Evolutionary conservation across 2,113 vertebrate genomes (phyloP), one percentile per base, ranked within the genome.

Genomic region (Anhinga rufa): DNA sequence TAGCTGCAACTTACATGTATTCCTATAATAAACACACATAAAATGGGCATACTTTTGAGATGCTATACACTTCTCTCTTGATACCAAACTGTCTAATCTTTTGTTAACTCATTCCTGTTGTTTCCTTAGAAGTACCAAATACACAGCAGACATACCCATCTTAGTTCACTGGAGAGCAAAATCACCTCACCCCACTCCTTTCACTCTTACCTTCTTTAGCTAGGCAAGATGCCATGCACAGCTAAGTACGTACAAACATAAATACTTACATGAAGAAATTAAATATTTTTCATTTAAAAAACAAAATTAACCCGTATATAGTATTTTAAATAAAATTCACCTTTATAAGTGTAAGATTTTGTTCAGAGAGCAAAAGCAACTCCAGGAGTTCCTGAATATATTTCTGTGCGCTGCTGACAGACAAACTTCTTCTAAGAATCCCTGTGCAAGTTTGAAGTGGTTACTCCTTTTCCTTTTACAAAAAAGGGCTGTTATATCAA

Each of bases 271-370:
- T 19, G n/a, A 93, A 91, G 36, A 87, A 94, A 93, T 92, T 61
- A 95, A 96, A 86, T 94, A 93, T 54, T 93, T 90, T 88, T 70
- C 48, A 65, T 83, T 97, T 86, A 58, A 96, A 96, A 91, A 92
- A 9, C 48, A 92, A 94, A 90, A 91, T 85, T 70, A 96, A 97
- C 96, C 94, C 80, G 74, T 93, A 97, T 94, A 93, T 54, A 92
- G 77, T 71, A 75, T 88, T 95, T 95, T 71, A 96, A 97, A 96
- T 97, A 94, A 96, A 92, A 90, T 95, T 94, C 82, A 92, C 92
- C 77, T 96, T 95, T 58, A 5, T 49, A 92, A 81, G 68, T 48
- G 44, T 62, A 92, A 91, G 71, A 55, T 80, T 93, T 96, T 89
- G 82, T 91, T 96, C 92, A 54, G 51, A 93, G 48, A 93, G 80